Base-by-base conservation (phyloP, 2,888 invertebrate genomes). In the Eilema caniola region DNA sequence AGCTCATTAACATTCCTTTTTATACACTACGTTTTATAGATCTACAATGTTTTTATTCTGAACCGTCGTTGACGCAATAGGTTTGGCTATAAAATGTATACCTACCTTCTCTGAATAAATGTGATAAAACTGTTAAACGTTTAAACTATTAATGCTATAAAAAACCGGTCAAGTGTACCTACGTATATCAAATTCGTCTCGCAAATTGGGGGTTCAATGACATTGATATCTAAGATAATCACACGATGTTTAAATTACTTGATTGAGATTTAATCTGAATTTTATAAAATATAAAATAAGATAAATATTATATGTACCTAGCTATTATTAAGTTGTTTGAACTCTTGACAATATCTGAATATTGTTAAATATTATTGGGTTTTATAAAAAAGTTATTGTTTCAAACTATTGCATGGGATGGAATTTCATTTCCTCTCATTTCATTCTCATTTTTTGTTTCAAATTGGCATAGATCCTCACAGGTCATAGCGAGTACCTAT, bases 1-100 rank as follows among this genome's bases (percentile, higher is more conserved):
- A 80, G 81, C 84, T 83, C 77, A 78, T 85, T 85, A 80, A 80
- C 76, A 77, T 79, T 83, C 76, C 76, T 81, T 80, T 85, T 83
- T 83, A 83, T 66, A 71, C 64, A 72, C 66, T 69, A 69, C 57
- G 66, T 68, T 66, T 71, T 16, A 56, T 37, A 62, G 37, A 23
- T 70, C 62, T 57, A 37, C 14, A 28, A 67, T 71, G 59, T 69
- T 69, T 71, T 70, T 53, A 74, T 81, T 72, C 37, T 37, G 41
- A 24, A 60, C 56, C 41, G 20, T 66, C 60, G 25, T 66, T 28
- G 31, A 56, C n/a, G 33, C 37, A 59, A 66, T 25, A 37, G 31
- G 57, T 57, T 65, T 11, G 23, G 7, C n/a, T 20, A 20, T 33
- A 33, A 66, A 23, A 56, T 33, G n/a, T 7, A 33, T 33, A 33